Evolutionary conservation across 2,888 invertebrate species (phyloP).

Genomic region (Eilema caniola): DNA sequence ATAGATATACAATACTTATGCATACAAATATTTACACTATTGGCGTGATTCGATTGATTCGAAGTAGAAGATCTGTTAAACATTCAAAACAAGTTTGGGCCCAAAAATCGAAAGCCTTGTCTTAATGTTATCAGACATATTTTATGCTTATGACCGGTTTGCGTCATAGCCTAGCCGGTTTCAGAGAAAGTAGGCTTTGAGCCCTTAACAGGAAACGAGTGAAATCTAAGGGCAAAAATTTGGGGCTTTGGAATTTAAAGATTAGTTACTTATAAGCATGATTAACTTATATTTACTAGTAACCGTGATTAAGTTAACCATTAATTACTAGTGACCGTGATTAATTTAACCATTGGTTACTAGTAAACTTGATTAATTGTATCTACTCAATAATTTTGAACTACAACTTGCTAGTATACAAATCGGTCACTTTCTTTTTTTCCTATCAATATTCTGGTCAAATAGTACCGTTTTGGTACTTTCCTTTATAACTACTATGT

Average conservation of each 20-base stretch:
- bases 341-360: neutral
- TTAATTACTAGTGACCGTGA: too few relatives aligned
- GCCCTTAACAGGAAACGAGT: slow-evolving; percentile 39
- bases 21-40: too few relatives aligned
- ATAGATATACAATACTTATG: too few relatives aligned
- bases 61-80: neutral
- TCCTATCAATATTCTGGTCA: neutral
- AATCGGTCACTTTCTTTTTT: neutral
- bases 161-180: slow-evolving; percentile 43
- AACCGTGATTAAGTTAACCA: too few relatives aligned
- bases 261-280: too few relatives aligned
- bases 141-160: slow-evolving; percentile 22
- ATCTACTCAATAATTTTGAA: neutral
- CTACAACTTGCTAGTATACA: neutral
- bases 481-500: neutral
- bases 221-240: slow-evolving; percentile 27
- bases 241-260: neutral
- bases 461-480: neutral
- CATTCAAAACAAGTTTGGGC: slow-evolving; percentile 21
- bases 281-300: too few relatives aligned
- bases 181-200: slow-evolving; percentile 39
- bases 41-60: too few relatives aligned
- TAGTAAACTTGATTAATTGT: neutral
- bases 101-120: slow-evolving; percentile 42
- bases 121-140: slow-evolving; percentile 9